Percentiles rank a stretch among this genome's conserved stretches.
Conservation (phyloP, 2,888 invertebrate genomes). For the Drosophila neonasuta region DNA sequence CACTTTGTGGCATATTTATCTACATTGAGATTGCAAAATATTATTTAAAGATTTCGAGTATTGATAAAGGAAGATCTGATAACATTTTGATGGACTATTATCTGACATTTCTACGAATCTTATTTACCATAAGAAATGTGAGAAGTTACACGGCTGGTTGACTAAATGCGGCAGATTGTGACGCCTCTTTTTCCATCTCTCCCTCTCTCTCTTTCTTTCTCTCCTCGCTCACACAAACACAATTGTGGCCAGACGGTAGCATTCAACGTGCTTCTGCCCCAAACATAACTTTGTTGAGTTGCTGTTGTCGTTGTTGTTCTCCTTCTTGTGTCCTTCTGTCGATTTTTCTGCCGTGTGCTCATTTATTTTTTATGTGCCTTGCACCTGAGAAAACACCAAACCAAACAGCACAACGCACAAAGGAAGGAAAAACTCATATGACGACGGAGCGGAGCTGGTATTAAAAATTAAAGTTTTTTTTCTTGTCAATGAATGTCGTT, state of each 20-base stretch:
- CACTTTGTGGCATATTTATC: not conserved
- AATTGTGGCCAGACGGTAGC: constrained; percentile 40
- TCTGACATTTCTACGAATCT: constrained; percentile 6
- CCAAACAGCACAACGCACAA: constrained; percentile 19
- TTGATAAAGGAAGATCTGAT: constrained; percentile 1
- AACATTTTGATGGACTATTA: not conserved
- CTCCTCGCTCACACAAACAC: constrained; percentile 14
- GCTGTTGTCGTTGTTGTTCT: constrained; percentile 21
- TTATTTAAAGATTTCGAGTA: constrained; percentile 2
- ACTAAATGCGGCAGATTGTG: constrained; percentile 47
- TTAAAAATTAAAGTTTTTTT: constrained; percentile 68
- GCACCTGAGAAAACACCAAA: constrained; percentile 58
- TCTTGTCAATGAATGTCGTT: constrained; percentile 61
- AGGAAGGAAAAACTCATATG: constrained; percentile 35
- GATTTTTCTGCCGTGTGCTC: constrained; percentile 44
- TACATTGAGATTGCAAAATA: not conserved
- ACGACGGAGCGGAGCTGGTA: constrained; percentile 29
- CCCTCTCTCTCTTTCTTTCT: not conserved
- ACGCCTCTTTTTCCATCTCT: constrained; percentile 5
- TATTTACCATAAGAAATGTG: constrained; percentile 50
- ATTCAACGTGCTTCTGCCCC: constrained; percentile 30
- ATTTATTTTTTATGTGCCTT: constrained; percentile 68
- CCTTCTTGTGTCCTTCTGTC: not conserved
- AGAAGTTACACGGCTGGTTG: constrained; percentile 48
- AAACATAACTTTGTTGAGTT: constrained; percentile 40